A percentile compares a stretch with the other conserved stretches of the same genome.
phyloP scores from a whole-genome alignment of 2,888 invertebrate genomes.

The Anoncus sp. region DNA sequence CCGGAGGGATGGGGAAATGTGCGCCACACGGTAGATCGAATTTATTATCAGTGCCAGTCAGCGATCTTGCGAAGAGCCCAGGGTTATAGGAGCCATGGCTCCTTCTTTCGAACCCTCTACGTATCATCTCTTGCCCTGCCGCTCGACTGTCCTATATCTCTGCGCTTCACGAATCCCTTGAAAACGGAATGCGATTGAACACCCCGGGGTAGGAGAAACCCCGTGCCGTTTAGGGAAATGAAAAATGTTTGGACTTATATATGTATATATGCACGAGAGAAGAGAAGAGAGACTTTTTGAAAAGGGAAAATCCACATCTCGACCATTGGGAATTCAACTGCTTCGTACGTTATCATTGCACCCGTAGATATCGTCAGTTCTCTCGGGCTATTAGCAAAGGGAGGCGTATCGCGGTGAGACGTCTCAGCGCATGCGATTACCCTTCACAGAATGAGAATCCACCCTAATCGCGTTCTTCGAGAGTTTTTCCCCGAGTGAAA shows the following conservation, averaged over 20 bases:
- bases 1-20: conserved; percentile 18
- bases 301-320: conserved; percentile 30
- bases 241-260: too few relatives aligned
- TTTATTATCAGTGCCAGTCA: conserved; percentile 62
- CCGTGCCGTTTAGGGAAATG: conserved; percentile 54
- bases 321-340: conserved; percentile 20
- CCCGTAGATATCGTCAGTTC: too few relatives aligned
- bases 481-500: conserved; percentile 68
- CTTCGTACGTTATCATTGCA: conserved; percentile 36
- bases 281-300: conserved; percentile 12
- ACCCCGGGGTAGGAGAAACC: conserved; percentile 38
- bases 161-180: conserved; percentile 19
- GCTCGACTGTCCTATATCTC: conserved; percentile 8
- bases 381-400: too few relatives aligned
- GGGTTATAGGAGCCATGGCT: conserved; percentile 33
- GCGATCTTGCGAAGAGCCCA: conserved; percentile 42
- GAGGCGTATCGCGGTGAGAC: not conserved
- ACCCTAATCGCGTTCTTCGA: conserved; percentile 69
- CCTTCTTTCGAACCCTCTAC: conserved; percentile 26
- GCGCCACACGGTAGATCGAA: conserved; percentile 50
- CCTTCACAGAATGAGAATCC: not conserved
- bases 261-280: not conserved
- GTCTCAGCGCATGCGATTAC: too few relatives aligned
- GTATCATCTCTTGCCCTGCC: conserved; percentile 25
- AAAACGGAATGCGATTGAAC: conserved; percentile 55